A percentile compares a stretch with the other conserved stretches of the same genome.
These are phyloP conservation scores for Apotomis betuletana DNA, from an alignment of 2,888 invertebrate genomes.

Conservation along the genomic window DNA sequence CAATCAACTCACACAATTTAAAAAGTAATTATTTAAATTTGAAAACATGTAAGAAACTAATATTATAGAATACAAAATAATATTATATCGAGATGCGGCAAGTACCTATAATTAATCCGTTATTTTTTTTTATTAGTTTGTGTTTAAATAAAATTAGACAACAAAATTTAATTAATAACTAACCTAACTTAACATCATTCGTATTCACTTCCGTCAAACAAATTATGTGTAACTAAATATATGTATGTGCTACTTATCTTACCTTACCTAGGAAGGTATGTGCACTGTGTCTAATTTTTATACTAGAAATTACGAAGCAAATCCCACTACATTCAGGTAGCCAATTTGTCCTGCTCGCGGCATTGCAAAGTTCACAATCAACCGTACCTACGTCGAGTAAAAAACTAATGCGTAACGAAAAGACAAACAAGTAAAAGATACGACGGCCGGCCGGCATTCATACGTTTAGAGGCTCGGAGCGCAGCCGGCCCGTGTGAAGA, in stretches of 20 bases:
- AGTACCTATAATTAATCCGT: too few species aligned
- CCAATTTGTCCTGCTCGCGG: slow-evolving; percentile 9
- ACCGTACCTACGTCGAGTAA: slow-evolving; percentile 7
- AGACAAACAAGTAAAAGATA: slow-evolving; percentile 41
- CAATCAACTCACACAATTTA: slow-evolving; percentile 14
- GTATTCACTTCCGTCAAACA: too few species aligned
- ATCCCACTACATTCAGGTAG: slow-evolving; percentile 9
- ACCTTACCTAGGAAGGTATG: not conserved
- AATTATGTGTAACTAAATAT: too few species aligned
- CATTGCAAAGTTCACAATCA: slow-evolving; percentile 2
- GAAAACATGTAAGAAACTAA: too few species aligned
- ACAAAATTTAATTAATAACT: too few species aligned
- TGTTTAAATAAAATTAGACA: too few species aligned
- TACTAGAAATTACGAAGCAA: not conserved
- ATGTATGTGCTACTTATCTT: too few species aligned
- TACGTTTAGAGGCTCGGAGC: slow-evolving; percentile 28
- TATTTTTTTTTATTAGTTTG: too few species aligned
- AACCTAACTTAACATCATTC: too few species aligned
- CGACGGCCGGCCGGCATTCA: slow-evolving; percentile 36
- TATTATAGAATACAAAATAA: too few species aligned
- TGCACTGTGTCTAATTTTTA: not conserved
- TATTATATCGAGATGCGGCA: too few species aligned
- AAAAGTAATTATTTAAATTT: not conserved
- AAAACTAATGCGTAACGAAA: slow-evolving; percentile 41
- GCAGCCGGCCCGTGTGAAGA: slow-evolving; percentile 42